Percentiles rank a stretch among this genome's conserved stretches.
Evolutionary conservation across 1,140 invertebrate genomes (phyloP).

Genomic region (Polypedilum pembai): DNA sequence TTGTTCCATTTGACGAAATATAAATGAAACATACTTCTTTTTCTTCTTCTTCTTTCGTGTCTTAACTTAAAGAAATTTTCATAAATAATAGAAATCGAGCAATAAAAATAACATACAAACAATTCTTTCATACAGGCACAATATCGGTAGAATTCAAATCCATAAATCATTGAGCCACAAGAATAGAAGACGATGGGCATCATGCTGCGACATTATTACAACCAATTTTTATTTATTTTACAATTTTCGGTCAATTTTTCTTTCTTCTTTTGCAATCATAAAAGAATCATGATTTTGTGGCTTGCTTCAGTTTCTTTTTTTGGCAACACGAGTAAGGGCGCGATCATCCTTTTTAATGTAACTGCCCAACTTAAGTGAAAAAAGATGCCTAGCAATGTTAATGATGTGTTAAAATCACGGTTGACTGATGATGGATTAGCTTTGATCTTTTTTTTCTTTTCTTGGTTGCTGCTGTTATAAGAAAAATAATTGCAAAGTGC

Average conservation of each 20-base stretch:
- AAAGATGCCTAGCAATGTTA: not conserved
- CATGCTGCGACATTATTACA: slow-evolving; percentile 27
- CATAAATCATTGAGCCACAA: slow-evolving; percentile 27
- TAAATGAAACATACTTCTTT: slow-evolving; percentile 3
- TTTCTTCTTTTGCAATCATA: slow-evolving; percentile 3
- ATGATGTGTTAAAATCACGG: slow-evolving; percentile 24
- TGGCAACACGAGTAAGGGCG: not conserved
- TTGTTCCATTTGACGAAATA: not conserved
- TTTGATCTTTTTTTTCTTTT: slow-evolving; percentile 3
- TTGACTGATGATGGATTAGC: slow-evolving; percentile 12
- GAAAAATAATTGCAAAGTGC: no score
- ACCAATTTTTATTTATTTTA: slow-evolving; percentile 28
- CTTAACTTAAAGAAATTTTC: not conserved
- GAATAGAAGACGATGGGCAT: slow-evolving; percentile 13
- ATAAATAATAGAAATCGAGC: not conserved
- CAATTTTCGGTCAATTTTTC: slow-evolving; percentile 9
- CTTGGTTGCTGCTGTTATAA: no score
- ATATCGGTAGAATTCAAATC: not conserved
- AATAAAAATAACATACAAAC: not conserved
- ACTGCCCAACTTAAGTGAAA: no score
- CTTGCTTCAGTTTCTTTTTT: not conserved
- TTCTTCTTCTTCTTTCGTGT: not conserved
- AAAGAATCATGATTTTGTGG: not conserved
- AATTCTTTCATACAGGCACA: not conserved
- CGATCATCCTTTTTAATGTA: not conserved